Base-by-base conservation (phyloP, 2,797 vertebrate genomes). In the Selene dorsalis region DNA sequence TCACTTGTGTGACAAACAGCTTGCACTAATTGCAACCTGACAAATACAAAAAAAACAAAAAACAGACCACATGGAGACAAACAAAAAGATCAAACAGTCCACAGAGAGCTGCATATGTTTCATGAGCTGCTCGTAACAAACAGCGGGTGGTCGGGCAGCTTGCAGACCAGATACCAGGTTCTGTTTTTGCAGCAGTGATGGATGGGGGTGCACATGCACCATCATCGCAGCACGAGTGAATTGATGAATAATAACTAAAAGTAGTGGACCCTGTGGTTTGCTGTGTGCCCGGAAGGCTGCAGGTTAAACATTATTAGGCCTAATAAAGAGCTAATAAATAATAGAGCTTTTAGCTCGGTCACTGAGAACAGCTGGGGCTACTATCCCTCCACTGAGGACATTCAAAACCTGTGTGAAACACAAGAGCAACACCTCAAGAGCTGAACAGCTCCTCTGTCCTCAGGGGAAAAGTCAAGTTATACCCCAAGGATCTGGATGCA, bases 1-100 rank as follows among this genome's bases (percentile, higher is more conserved):
- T 14, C 43, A 35, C 70, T 66, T 77, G 85, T 83, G 88, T 88
- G 77, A 90, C 89, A 88, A 87, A 87, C 77, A 81, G 43, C 22
- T 17, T 20, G 11, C 11, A 1, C 83, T 89, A 91, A 93, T 91
- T 91, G 79, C 75, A 81, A 83, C 70, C 85, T 74, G 71, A 80
- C 88, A 85, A 79, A 79, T 8, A 62, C 69, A 22, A 86, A 83
- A 86, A 81, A 77, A 55, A 26, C 24, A 43, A 43, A 81, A 77
- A 55, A 26, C 24, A 43, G 16, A 43, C 41, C 43, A 50, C 61
- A 41, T 73, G 57, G 69, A 53, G 55, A 70, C 50, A 39, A 18
- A 80, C 4, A 13, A 58, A 53, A 60, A 70, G 70, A 83, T 89
- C 61, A 80, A 78, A 76, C 69, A 56, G 67, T 63, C 71, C 9